Conservation (phyloP, 2,113 vertebrate species). For the Paedocypris sp. region DNA sequence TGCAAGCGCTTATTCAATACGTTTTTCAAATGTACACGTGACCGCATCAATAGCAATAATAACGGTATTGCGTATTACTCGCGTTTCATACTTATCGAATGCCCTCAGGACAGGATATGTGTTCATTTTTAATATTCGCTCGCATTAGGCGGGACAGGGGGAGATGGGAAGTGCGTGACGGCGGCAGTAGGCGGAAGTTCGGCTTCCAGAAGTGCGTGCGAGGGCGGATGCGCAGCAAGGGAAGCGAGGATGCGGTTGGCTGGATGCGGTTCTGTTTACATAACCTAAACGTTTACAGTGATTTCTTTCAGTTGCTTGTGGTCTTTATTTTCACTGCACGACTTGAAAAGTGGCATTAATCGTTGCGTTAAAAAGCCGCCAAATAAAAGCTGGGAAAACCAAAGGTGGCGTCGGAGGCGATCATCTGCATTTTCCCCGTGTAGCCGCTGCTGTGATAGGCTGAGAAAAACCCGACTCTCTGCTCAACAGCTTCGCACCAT, state of each 20-base stretch:
- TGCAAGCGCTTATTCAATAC: no score
- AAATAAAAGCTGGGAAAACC: neutral
- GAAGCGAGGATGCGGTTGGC: neutral
- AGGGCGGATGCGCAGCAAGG: constrained; percentile 8
- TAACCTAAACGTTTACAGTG: constrained; percentile 4
- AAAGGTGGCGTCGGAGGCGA: constrained; percentile 22
- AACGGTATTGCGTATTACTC: no score
- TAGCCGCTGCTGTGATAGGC: neutral
- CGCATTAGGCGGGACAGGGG: neutral
- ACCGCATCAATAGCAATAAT: no score
- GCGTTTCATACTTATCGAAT: no score
- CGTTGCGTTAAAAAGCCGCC: neutral
- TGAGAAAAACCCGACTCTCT: neutral
- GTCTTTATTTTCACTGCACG: no score
- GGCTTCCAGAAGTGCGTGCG: constrained; percentile 15
- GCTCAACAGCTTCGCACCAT: neutral
- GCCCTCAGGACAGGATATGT: no score
- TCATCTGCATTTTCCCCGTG: constrained; percentile 3
- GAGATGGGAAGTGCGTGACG: constrained; percentile 12
- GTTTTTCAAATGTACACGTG: no score
- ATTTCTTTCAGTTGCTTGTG: neutral
- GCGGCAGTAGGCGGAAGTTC: constrained; percentile 19
- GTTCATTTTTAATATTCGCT: neutral
- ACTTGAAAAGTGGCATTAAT: no score
- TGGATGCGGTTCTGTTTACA: neutral